Evolutionary conservation across 2,888 invertebrate genomes (phyloP), one percentile per base, ranked within the genome.

Genomic region (Theodoxus fluviatilis): DNA sequence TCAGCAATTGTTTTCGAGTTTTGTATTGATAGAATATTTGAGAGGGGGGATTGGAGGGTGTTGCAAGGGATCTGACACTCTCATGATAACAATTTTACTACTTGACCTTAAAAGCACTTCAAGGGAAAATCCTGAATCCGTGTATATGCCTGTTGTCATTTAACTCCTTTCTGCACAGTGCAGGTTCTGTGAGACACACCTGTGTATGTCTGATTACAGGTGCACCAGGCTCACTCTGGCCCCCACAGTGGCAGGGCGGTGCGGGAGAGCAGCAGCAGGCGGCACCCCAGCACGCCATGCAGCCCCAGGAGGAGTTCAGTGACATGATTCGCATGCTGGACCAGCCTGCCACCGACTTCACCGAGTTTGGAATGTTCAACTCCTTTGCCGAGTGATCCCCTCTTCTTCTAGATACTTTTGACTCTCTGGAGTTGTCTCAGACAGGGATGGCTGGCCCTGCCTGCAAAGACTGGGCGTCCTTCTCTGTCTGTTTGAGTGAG

Each of bases 251-350:
- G 83, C 79, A 78, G 61, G 78, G 76, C 61, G 79, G 80, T 73
- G 75, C 80, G 67, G 74, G 74, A 33, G 74, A 69, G 69, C 78
- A 75, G 65, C 80, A 78, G 61, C 77, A 75, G 28, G 75, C 64
- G 49, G 75, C 71, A 25, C 75, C 73, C 35, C 74, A 71, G 22
- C 75, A 74, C 25, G n/a, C n/a, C n/a, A n/a, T n/a, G n/a, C 77
- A 77, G 71, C 78, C 78, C 61, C 77, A 77, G 15, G 85, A 85
- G 71, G 83, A 84, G 67, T 83, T 83, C 71, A 79, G 81, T 59
- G 84, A 85, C 70, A 81, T 85, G 81, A 81, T 85, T 68, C 76
- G 84, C 31, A 85, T 85, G 82, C 77, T 85, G 38, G 82, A 82
- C 47, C 83, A 81, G 63, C 81, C 81, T 4, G 65, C 82, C 12